Evolutionary conservation across 2,888 invertebrate genomes (phyloP).

Genomic region (Ichneumon xanthorius): DNA sequence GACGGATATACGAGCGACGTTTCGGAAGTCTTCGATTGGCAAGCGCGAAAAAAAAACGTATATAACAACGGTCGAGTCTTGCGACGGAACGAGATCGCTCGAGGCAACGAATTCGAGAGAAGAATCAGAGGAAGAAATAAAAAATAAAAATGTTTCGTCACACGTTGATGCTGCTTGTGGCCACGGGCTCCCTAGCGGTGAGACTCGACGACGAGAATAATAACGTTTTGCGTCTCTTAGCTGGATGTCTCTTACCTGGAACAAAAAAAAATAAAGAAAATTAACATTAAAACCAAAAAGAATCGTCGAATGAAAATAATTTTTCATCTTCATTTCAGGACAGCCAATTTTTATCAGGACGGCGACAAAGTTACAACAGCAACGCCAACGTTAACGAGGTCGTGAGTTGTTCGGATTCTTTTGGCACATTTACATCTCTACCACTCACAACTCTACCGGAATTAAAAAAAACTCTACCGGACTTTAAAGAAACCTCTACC

Average conservation of each 20-base stretch:
- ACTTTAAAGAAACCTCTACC: too few relatives aligned
- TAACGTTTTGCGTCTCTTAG: neutral
- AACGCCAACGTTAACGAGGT: constrained; percentile 16
- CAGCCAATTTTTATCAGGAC: neutral
- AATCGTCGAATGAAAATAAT: neutral
- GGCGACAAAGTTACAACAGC: constrained; percentile 10
- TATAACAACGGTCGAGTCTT: constrained; percentile 29
- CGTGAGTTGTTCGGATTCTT: constrained; percentile 14
- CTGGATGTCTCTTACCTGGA: neutral
- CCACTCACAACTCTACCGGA: too few relatives aligned
- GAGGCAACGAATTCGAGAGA: neutral
- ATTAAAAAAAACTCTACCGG: too few relatives aligned
- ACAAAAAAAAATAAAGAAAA: neutral
- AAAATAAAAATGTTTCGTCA: constrained; percentile 37
- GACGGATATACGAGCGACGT: constrained; percentile 60
- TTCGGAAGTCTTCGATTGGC: constrained; percentile 50
- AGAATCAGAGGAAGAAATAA: neutral
- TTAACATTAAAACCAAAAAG: neutral
- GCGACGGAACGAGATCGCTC: constrained; percentile 17
- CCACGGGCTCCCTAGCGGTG: constrained; percentile 33
- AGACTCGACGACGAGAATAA: constrained; percentile 1
- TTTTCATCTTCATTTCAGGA: constrained; percentile 22
- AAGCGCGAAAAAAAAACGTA: constrained; percentile 44
- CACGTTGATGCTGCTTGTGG: constrained; percentile 20
- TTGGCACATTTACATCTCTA: neutral